Conservation (phyloP, 2,113 vertebrate genomes). For the Nothoprocta perdicaria region DNA sequence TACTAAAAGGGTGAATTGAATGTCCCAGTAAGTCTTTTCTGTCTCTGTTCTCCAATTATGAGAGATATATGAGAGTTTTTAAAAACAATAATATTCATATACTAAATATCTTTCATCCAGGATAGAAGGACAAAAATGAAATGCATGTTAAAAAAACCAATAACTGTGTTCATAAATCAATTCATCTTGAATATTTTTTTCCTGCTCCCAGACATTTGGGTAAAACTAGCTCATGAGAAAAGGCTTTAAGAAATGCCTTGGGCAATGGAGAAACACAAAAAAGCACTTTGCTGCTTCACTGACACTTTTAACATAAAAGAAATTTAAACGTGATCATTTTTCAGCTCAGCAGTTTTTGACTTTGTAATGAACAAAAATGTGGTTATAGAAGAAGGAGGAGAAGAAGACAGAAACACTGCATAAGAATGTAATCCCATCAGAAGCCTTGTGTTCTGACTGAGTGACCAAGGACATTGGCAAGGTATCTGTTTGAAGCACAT, state of each 20-base stretch:
- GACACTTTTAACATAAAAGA: slow-evolving; percentile 48
- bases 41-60: background rate
- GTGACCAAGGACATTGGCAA: background rate
- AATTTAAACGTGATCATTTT: slow-evolving; percentile 55
- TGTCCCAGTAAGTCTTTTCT: background rate
- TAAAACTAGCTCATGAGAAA: slow-evolving; percentile 30
- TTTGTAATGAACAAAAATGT: slow-evolving; percentile 29
- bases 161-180: slow-evolving; percentile 12
- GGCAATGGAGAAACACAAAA: slow-evolving; percentile 46
- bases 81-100: slow-evolving; percentile 27
- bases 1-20: background rate
- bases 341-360: slow-evolving; percentile 40
- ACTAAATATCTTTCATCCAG: slow-evolving; percentile 7
- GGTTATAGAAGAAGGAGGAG: background rate
- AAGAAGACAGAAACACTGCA: background rate
- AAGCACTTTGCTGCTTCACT: slow-evolving; percentile 48
- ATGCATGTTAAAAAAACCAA: slow-evolving; percentile 1
- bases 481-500: background rate
- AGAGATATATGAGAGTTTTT: slow-evolving; percentile 10
- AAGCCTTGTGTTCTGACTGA: background rate
- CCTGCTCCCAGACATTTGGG: background rate
- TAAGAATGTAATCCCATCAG: background rate
- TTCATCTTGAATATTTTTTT: slow-evolving; percentile 18
- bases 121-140: slow-evolving; percentile 6
- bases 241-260: slow-evolving; percentile 24